Evolutionary conservation across 1,140 invertebrate species (phyloP).

Genomic region (Heliconius hewitsoni): DNA sequence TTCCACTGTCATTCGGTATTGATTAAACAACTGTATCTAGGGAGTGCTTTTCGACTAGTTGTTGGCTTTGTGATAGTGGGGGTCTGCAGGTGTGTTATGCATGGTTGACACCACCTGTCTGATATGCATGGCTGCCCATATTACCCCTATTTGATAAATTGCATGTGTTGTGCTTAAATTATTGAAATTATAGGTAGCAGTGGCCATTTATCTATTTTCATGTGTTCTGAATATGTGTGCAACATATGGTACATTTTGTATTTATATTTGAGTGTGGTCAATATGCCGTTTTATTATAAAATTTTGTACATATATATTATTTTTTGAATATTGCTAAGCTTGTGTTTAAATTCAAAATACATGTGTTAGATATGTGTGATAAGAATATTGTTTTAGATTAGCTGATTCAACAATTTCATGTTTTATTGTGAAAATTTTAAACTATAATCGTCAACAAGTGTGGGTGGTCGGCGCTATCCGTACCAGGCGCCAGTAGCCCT

Average conservation of each 20-base stretch:
- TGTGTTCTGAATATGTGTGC: background rate
- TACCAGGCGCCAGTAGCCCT: slow-evolving; percentile 63
- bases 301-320: background rate
- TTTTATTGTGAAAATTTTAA: background rate
- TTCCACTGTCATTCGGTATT: slow-evolving; percentile 61
- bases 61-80: slow-evolving; percentile 56
- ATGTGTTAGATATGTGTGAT: background rate
- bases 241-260: background rate
- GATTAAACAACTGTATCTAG: slow-evolving; percentile 75
- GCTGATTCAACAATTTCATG: background rate
- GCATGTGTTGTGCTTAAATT: slow-evolving; percentile 26
- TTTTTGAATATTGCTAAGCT: background rate
- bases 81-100: slow-evolving; percentile 73
- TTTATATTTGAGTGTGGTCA: background rate
- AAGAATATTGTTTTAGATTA: background rate
- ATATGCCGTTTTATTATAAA: background rate
- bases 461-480: slow-evolving; percentile 47
- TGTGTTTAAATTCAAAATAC: background rate
- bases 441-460: slow-evolving; percentile 14
- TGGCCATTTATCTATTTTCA: background rate
- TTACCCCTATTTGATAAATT: slow-evolving; percentile 48
- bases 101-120: slow-evolving; percentile 68
- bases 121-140: slow-evolving; percentile 66
- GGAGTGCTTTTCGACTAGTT: slow-evolving; percentile 37
- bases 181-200: background rate